Conservation (phyloP, 2,888 invertebrate species). For the Lepeophtheirus nordmannii region DNA sequence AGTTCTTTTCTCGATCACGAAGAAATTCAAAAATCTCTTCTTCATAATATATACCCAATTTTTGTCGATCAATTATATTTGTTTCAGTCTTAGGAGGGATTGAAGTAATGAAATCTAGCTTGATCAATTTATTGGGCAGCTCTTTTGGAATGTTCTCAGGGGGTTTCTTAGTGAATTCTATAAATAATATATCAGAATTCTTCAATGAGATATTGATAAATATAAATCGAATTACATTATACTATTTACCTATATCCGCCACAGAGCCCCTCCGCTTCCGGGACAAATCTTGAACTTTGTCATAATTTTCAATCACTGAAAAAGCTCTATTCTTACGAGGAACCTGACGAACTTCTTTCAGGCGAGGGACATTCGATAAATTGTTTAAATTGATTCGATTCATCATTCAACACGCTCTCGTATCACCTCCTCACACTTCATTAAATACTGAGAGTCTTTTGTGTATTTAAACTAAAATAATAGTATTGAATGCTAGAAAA, state of each 20-base stretch:
- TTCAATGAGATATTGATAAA: neutral
- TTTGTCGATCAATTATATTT: neutral
- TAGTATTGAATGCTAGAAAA: too few relatives aligned
- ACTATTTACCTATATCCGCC: neutral
- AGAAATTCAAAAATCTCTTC: neutral
- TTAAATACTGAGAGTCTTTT: too few relatives aligned
- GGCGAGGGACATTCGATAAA: too few relatives aligned
- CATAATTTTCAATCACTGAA: neutral
- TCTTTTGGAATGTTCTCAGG: neutral
- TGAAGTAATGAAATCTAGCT: neutral
- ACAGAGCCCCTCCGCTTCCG: neutral
- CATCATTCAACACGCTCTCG: too few relatives aligned
- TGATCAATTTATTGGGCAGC: neutral
- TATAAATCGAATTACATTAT: neutral
- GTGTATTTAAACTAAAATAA: too few relatives aligned
- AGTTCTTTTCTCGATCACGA: neutral
- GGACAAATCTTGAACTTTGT: neutral
- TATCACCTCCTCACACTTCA: too few relatives aligned
- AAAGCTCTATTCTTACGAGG: neutral
- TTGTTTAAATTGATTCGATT: too few relatives aligned
- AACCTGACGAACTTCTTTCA: too few relatives aligned
- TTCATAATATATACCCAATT: neutral
- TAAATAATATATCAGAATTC: neutral
- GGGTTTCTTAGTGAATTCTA: neutral
- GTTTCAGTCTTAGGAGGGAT: neutral